These are phyloP conservation scores for Orussus abietinus DNA, from an alignment of 1,140 invertebrate species.

Conservation along the genomic window DNA sequence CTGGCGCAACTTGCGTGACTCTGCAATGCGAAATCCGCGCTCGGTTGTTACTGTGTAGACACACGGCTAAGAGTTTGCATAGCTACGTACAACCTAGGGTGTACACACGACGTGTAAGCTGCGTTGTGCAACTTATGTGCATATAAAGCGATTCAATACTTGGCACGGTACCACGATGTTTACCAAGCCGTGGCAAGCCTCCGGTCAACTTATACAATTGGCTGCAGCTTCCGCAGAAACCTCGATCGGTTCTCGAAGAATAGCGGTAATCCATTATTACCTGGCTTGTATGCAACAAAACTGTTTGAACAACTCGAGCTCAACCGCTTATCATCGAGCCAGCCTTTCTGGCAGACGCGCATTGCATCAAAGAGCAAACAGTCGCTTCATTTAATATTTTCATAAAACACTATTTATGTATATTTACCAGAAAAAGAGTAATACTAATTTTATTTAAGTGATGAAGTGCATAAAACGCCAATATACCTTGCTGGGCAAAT, in stretches of 20 bases:
- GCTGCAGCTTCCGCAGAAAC: constrained; percentile 4
- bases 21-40: constrained; percentile 20
- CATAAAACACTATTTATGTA: no score
- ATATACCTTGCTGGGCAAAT: no score
- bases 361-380: not conserved
- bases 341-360: no score
- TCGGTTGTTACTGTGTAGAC: not conserved
- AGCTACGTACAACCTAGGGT: constrained; percentile 5
- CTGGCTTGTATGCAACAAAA: no score
- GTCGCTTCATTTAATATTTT: no score
- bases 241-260: not conserved
- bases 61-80: constrained; percentile 1
- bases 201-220: not conserved
- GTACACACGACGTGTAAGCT: constrained; percentile 7
- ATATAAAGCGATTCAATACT: constrained; percentile 18
- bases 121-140: constrained; percentile 9
- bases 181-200: constrained; percentile 19
- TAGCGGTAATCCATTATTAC: not conserved
- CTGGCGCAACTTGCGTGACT: not conserved
- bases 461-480: no score
- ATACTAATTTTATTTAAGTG: no score
- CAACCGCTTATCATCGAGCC: no score
- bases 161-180: constrained; percentile 23
- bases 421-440: no score
- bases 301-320: no score